A percentile compares a stretch with the other conserved stretches of the same genome.
Evolutionary conservation across 30 jellyfish, hydroid and myxozoan species (phyloP).

Genomic region (Aurelia aurita complex sp. Pacific): DNA sequence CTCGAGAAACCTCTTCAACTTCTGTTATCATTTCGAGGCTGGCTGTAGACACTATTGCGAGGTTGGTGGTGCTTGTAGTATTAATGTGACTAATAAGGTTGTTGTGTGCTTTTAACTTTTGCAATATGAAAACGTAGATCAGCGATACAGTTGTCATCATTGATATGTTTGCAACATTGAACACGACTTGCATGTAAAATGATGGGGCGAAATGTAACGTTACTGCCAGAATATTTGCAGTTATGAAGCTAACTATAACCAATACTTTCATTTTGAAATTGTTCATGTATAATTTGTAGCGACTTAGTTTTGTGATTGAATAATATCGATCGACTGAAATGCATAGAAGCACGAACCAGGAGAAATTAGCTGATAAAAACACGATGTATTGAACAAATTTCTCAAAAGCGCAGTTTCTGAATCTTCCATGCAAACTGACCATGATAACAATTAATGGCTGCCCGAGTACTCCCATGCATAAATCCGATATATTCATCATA

Average conservation of each 20-base stretch:
- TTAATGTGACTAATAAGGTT: background rate
- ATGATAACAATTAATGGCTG: slow-evolving; percentile 27
- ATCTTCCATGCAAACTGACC: slow-evolving; percentile 1
- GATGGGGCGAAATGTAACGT: slow-evolving; percentile 18
- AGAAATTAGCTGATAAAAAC: slow-evolving; percentile 20
- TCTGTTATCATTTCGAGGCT: no score
- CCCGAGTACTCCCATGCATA: slow-evolving; percentile 39
- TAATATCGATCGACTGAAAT: slow-evolving; percentile 49
- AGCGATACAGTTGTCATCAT: slow-evolving; percentile 26
- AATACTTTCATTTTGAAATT: slow-evolving; percentile 11
- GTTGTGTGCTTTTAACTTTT: slow-evolving; percentile 4
- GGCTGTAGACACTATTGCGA: no score
- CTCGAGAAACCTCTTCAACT: background rate
- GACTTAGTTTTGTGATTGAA: slow-evolving; percentile 28
- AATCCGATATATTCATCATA: slow-evolving; percentile 50
- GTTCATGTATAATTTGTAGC: slow-evolving; percentile 39
- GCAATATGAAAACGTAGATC: slow-evolving; percentile 33
- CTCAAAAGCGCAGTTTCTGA: slow-evolving; percentile 46
- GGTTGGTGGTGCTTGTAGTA: no score
- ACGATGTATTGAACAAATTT: slow-evolving; percentile 27
- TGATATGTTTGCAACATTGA: slow-evolving; percentile 7
- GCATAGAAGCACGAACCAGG: slow-evolving; percentile 50
- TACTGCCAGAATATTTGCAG: slow-evolving; percentile 25
- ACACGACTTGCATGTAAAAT: slow-evolving; percentile 21
- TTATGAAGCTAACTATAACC: slow-evolving; percentile 5